Conservation (phyloP, 2,888 invertebrate genomes). For the Lasioglossum pauxillum region DNA sequence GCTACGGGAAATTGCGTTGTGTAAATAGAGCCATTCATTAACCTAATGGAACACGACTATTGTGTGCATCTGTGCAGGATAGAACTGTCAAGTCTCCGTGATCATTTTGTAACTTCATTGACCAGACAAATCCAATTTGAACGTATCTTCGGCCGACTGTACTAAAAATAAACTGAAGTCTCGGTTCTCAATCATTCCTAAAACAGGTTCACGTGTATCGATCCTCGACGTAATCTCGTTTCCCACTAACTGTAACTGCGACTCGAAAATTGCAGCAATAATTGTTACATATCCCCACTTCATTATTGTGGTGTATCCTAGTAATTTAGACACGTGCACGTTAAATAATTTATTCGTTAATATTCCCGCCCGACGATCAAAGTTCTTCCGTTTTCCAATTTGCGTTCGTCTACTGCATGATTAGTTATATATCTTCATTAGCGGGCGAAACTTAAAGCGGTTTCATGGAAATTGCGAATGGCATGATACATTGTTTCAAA, state of each 20-base stretch:
- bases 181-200: conserved; percentile 12
- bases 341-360: background rate
- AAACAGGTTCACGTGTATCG: conserved; percentile 4
- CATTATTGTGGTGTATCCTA: background rate
- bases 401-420: background rate
- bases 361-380: no score
- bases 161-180: conserved; percentile 44
- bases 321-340: background rate
- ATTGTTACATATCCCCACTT: background rate
- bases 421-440: background rate
- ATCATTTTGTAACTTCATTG: conserved; percentile 19
- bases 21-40: conserved; percentile 26
- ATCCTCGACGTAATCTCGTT: background rate
- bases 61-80: background rate
- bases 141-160: conserved; percentile 30
- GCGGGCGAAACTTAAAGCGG: background rate
- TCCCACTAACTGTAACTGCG: background rate
- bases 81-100: conserved; percentile 31
- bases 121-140: conserved; percentile 53
- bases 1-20: conserved; percentile 2
- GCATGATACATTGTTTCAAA: conserved; percentile 29
- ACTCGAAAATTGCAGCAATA: background rate
- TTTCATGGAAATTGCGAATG: conserved; percentile 37
- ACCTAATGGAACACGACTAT: conserved; percentile 22
- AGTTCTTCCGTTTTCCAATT: background rate